Conservation (phyloP, 2,113 vertebrate genomes). For the Egretta garzetta region DNA sequence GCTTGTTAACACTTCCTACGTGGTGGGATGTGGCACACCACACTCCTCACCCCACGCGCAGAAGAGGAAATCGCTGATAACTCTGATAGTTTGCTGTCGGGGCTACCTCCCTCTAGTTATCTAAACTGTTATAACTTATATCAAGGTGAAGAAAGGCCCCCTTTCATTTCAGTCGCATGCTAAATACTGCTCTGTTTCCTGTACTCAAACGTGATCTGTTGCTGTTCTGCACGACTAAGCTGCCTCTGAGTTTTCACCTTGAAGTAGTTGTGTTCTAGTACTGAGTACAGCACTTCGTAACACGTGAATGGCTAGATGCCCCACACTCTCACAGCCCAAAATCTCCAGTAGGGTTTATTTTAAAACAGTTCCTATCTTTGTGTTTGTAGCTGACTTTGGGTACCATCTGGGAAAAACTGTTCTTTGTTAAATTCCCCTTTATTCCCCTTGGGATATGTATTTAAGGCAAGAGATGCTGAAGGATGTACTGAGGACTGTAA, state of each 20-base stretch:
- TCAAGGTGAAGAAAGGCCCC: slow-evolving; percentile 2
- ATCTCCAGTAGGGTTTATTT: neutral
- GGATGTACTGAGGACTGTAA: slow-evolving; percentile 39
- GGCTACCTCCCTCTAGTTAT: slow-evolving; percentile 24
- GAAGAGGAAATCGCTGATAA: slow-evolving; percentile 34
- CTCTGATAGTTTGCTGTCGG: slow-evolving; percentile 20
- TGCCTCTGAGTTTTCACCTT: neutral
- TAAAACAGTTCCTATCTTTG: neutral
- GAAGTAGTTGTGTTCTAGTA: neutral
- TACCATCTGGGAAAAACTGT: slow-evolving; percentile 26
- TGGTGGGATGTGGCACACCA: slow-evolving; percentile 41
- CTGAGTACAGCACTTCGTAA: neutral
- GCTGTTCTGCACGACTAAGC: neutral
- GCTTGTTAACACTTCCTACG: slow-evolving; percentile 29
- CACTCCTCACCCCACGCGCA: neutral
- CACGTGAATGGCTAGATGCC: neutral
- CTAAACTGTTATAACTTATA: slow-evolving; percentile 34
- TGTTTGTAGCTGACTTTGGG: slow-evolving; percentile 8
- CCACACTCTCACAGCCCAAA: neutral
- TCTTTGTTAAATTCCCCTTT: slow-evolving; percentile 39
- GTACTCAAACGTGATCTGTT: neutral
- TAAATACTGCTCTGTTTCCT: neutral
- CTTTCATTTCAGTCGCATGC: neutral
- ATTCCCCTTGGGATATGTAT: slow-evolving; percentile 34
- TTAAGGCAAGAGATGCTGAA: slow-evolving; percentile 48